Conservation (phyloP, 2,888 invertebrate species). For the Tetragonula carbonaria region DNA sequence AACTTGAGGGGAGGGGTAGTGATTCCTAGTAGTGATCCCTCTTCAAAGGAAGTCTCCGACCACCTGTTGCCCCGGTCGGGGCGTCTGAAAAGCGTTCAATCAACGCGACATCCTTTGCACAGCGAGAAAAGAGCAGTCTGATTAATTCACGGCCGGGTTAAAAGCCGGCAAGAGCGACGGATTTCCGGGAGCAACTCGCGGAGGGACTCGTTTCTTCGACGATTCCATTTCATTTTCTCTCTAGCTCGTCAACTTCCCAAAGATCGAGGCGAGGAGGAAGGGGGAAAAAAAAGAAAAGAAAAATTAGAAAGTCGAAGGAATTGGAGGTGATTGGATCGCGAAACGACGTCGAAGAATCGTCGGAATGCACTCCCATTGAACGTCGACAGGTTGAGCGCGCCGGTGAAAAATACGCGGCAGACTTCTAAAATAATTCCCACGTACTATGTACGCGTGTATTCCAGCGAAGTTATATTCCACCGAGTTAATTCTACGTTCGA, state of each 20-base stretch:
- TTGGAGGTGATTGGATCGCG: too few species aligned
- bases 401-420: slow-evolving; percentile 16
- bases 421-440: slow-evolving; percentile 35
- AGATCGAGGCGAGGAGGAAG: neutral
- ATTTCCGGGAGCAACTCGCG: too few species aligned
- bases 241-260: neutral
- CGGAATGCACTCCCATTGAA: slow-evolving; percentile 18
- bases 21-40: slow-evolving; percentile 3
- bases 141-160: neutral
- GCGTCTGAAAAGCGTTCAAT: slow-evolving; percentile 19
- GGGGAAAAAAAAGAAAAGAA: too few species aligned
- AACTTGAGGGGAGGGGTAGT: neutral
- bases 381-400: neutral
- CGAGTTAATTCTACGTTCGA: slow-evolving; percentile 45
- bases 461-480: slow-evolving; percentile 35
- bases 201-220: neutral
- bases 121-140: neutral
- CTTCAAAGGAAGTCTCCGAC: slow-evolving; percentile 22
- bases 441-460: slow-evolving; percentile 17
- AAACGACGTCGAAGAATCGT: neutral
- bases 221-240: neutral
- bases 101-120: slow-evolving; percentile 6
- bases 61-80: slow-evolving; percentile 40
- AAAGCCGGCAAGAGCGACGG: neutral
- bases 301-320: neutral